These are phyloP conservation scores for Peribatodes rhomboidaria DNA, from an alignment of 2,888 invertebrate species.

Conservation along the genomic window DNA sequence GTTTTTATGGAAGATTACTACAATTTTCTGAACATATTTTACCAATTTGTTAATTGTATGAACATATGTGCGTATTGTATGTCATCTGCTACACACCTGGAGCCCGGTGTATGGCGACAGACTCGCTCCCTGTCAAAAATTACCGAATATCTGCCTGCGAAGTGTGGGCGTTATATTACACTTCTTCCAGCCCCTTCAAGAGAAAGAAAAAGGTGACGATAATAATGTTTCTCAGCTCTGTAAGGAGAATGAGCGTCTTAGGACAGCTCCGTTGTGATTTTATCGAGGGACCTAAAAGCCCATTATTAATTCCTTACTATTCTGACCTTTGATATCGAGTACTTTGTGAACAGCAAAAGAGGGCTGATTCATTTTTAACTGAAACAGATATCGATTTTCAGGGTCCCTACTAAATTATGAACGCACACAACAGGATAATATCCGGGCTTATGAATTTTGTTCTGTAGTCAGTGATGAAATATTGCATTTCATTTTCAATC, in stretches of 20 bases:
- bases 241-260: constrained; percentile 12
- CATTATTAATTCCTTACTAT: constrained; percentile 59
- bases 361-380: constrained; percentile 20
- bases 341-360: constrained; percentile 23
- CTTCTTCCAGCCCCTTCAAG: too few species aligned
- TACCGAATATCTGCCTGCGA: too few species aligned
- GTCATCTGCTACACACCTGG: too few species aligned
- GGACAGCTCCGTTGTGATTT: constrained; percentile 50
- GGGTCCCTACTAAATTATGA: constrained; percentile 24
- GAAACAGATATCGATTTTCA: constrained; percentile 23
- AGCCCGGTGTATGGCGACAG: too few species aligned
- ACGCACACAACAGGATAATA: constrained; percentile 4
- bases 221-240: too few species aligned
- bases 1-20: too few species aligned
- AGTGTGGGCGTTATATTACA: too few species aligned
- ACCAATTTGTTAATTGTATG: too few species aligned
- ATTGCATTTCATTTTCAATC: not conserved
- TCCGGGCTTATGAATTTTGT: constrained; percentile 37
- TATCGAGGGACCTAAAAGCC: constrained; percentile 54
- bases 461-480: constrained; percentile 26
- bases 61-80: too few species aligned
- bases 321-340: constrained; percentile 41
- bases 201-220: too few species aligned
- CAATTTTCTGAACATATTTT: too few species aligned
- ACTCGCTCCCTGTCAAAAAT: too few species aligned